Evolutionary conservation across 2,888 invertebrate species (phyloP).

Genomic region (Allolobophora icterica): DNA sequence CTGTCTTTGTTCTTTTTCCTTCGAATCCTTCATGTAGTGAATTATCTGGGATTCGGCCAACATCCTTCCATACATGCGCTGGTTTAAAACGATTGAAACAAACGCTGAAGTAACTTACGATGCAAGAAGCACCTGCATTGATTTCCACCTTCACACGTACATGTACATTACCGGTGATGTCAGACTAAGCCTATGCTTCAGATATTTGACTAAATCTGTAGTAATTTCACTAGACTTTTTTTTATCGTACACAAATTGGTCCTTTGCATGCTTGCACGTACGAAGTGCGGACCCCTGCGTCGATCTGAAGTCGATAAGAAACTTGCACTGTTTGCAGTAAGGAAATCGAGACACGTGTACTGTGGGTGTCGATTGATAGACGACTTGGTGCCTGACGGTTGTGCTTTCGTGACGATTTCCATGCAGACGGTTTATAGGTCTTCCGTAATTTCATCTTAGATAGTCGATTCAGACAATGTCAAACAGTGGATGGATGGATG

Average conservation of each 20-base stretch:
- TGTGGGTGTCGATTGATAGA: background rate
- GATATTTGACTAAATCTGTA: too few species aligned
- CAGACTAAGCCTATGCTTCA: too few species aligned
- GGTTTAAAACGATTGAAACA: too few species aligned
- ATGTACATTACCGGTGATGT: too few species aligned
- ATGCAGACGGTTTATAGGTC: background rate
- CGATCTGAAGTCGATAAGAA: background rate
- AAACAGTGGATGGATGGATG: too few species aligned
- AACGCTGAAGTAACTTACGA: too few species aligned
- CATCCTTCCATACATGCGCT: too few species aligned
- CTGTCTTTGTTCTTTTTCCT: too few species aligned
- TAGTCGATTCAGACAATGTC: background rate
- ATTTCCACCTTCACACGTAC: too few species aligned
- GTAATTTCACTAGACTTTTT: background rate
- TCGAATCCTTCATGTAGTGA: too few species aligned
- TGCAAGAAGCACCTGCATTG: too few species aligned
- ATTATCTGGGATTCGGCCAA: too few species aligned
- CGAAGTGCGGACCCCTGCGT: background rate
- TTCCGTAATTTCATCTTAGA: background rate
- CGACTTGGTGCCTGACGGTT: background rate
- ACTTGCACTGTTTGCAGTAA: background rate
- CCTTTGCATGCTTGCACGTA: background rate
- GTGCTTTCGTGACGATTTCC: background rate
- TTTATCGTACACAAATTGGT: background rate
- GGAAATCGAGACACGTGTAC: background rate